Evolutionary conservation across 2,113 vertebrate genomes (phyloP).

Genomic region (Prunella himalayana): DNA sequence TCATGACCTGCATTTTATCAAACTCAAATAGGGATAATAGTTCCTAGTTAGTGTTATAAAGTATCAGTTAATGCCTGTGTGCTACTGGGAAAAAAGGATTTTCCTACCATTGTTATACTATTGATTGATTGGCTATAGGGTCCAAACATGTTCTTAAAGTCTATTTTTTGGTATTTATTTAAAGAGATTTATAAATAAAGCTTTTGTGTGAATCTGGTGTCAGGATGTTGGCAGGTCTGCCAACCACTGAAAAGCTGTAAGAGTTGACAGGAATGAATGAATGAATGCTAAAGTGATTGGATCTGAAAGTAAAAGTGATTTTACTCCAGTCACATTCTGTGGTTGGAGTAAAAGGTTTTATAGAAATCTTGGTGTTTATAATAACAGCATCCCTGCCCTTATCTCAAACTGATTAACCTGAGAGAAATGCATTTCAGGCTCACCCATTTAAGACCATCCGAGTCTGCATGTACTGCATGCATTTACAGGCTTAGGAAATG

Average conservation of each 20-base stretch:
- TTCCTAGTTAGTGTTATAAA: neutral
- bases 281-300: neutral
- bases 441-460: neutral
- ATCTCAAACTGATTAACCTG: neutral
- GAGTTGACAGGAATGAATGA: neutral
- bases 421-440: neutral
- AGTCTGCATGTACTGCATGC: accelerated
- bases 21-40: neutral
- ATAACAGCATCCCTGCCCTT: accelerated
- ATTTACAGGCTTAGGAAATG: neutral
- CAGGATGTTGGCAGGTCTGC: neutral
- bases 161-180: neutral
- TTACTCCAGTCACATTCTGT: neutral
- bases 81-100: neutral
- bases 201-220: neutral
- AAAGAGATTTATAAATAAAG: neutral
- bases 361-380: neutral
- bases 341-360: neutral
- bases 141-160: neutral
- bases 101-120: neutral
- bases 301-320: neutral
- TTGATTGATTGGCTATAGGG: neutral
- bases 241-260: neutral
- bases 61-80: neutral
- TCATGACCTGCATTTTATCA: neutral